Evolutionary conservation across 35 echinoderm and acorn worm species (phyloP), one percentile per base, ranked within the genome.

Genomic region (Nesometra sesokonis): DNA sequence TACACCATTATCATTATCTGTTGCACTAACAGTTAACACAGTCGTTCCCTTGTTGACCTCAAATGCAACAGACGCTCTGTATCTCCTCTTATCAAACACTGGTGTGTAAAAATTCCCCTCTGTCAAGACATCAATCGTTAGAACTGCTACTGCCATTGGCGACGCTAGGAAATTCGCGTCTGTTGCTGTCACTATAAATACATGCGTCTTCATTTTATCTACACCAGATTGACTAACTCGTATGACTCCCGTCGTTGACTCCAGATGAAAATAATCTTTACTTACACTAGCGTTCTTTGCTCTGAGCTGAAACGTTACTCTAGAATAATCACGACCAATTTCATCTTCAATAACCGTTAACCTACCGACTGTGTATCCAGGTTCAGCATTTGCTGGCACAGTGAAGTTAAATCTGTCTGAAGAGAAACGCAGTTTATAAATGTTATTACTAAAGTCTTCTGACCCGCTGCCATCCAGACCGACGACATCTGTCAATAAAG

Each of bases 1-100:
- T 23, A 89, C 90, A 31, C 90, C 90, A 77, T 47, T 40, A 80
- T 99, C 96, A 3, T 85, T 23, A 46, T 99, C 96, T 17, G 81
- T 90, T 35, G 96, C 96, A 35, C 88, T 91, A 23, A 99, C 84
- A 29, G 96, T 99, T 27, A 67, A 67, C 2, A 67, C 23, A 5
- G 52, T 67, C 21, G 52, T 67, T 67, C 52, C 52, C 23, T 67
- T 67, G 23, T 27, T 27, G 23, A 67, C 52, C 21, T 67, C 52
- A 67, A 67, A 67, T 27, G 52, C 52, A 67, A 67, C 52, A 2
- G 23, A 19, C 2, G 52, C 52, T 67, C 52, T 67, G 23, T 67
- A 67, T 27, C 52, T 9, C 52, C 7, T 17, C 52, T 67, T 9
- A 2, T 11, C 23, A 67, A 67, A 67, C 23, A 67, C 52, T 67